A percentile compares a stretch with the other conserved stretches of the same genome.
Conservation (phyloP, 1,140 invertebrate species). For the Halotydeus destructor region DNA sequence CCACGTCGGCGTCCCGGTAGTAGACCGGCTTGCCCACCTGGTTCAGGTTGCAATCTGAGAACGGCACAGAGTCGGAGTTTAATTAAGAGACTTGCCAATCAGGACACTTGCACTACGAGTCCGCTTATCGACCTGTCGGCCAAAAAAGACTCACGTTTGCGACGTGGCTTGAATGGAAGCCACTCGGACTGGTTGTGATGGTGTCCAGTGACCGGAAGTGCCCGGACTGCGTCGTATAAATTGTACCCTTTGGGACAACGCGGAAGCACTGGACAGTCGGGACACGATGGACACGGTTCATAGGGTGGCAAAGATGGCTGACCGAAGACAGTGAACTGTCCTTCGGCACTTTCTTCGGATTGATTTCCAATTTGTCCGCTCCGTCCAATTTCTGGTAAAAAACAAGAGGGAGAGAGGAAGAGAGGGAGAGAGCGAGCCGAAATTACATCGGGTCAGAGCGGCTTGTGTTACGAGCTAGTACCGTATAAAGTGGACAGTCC, state of each 20-base stretch:
- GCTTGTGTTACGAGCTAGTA: slow-evolving; percentile 24
- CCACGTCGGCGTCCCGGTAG: slow-evolving; percentile 44
- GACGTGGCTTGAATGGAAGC: background rate
- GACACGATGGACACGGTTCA: no score
- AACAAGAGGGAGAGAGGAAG: background rate
- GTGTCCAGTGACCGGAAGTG: no score
- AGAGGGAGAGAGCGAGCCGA: background rate
- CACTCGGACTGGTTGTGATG: background rate
- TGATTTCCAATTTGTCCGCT: background rate
- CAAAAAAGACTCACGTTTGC: background rate
- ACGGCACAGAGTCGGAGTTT: background rate
- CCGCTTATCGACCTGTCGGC: background rate
- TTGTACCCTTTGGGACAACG: no score
- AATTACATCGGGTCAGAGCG: no score
- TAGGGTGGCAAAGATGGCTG: background rate
- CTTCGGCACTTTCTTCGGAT: slow-evolving; percentile 3
- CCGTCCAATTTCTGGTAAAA: background rate
- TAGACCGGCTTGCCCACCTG: slow-evolving; percentile 79
- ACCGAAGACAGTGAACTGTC: background rate
- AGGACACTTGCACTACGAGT: background rate
- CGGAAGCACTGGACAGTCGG: no score
- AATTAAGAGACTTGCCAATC: background rate
- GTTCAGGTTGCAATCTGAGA: slow-evolving; percentile 11
- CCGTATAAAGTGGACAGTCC: slow-evolving; percentile 49
- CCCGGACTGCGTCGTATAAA: no score